Evolutionary conservation across 2,888 invertebrate genomes (phyloP), one percentile per base, ranked within the genome.

Genomic region (Lymantria dispar): DNA sequence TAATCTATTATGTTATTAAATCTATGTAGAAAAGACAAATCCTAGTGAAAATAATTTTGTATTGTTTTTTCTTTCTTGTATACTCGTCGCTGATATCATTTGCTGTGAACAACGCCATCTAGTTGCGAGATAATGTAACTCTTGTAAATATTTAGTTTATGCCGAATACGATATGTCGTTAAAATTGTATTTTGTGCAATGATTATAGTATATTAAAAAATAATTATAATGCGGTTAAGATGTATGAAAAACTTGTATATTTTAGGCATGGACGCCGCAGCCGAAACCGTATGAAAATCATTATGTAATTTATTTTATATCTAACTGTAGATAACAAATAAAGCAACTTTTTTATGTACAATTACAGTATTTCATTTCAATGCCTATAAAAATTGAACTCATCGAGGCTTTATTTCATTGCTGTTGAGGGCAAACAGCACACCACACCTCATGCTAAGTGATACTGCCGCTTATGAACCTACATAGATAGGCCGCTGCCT

Each of bases 271-370:
- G 78, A 76, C 78, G 78, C 80, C 77, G 81, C 83, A 75, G 78
- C 80, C 77, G 82, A 74, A 73, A 58, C 58, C 66, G 74, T 66
- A 74, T 70, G 66, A 68, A 74, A 80, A 81, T 73, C 78, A 83
- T 81, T 80, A 81, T 89, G 87, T 91, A 91, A 90, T 90, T 89
- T 90, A 90, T 89, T 90, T 90, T 89, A 91, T 89, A 88, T 87
- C 84, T 89, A 88, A 88, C 80, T 91, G 90, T 91, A 91, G 91
- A 90, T 91, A 87, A 83, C 80, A 80, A 90, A 87, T 90, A 90
- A 90, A 91, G 74, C 76, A 78, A 89, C 84, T 87, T 89, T 88
- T 90, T 85, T 89, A 90, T 89, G 87, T 88, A 90, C 74, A 76
- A 68, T 38, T 33, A 38, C 13, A 7, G 8, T 9, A 29, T 29